These are phyloP conservation scores for Lanius ludovicianus DNA, from an alignment of 2,113 vertebrate genomes.

Conservation along the genomic window DNA sequence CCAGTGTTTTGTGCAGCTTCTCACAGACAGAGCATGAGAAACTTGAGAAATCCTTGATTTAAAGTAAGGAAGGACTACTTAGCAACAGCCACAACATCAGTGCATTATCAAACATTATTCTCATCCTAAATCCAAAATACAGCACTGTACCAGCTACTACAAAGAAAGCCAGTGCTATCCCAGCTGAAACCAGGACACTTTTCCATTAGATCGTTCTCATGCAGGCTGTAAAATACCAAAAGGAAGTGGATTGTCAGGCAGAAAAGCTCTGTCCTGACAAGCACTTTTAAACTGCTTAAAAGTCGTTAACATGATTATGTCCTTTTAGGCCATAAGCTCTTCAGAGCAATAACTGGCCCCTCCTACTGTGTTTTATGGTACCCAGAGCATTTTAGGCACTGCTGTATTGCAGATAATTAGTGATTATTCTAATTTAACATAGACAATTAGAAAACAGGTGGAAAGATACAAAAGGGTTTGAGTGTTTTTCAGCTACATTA, in stretches of 20 bases:
- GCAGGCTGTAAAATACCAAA: background rate
- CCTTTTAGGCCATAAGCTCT: constrained; percentile 32
- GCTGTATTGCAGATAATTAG: background rate
- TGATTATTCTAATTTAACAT: background rate
- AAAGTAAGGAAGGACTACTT: background rate
- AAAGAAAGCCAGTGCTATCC: background rate
- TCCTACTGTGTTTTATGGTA: background rate
- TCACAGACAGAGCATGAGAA: background rate
- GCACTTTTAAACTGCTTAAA: constrained; percentile 54
- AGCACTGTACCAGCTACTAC: background rate
- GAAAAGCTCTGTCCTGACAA: constrained; percentile 23
- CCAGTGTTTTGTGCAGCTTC: background rate
- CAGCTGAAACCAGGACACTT: background rate
- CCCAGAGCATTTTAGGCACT: background rate
- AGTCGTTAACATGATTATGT: constrained; percentile 12
- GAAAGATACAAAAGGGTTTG: background rate
- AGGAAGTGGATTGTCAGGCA: background rate
- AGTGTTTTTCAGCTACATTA: background rate
- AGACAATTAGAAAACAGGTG: constrained; percentile 14
- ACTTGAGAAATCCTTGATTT: background rate
- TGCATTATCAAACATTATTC: background rate
- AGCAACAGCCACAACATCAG: background rate
- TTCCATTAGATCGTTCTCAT: background rate
- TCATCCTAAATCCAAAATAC: background rate
- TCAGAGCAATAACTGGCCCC: background rate